Conservation (phyloP, 2,113 vertebrate species). For the Albula goreensis region DNA sequence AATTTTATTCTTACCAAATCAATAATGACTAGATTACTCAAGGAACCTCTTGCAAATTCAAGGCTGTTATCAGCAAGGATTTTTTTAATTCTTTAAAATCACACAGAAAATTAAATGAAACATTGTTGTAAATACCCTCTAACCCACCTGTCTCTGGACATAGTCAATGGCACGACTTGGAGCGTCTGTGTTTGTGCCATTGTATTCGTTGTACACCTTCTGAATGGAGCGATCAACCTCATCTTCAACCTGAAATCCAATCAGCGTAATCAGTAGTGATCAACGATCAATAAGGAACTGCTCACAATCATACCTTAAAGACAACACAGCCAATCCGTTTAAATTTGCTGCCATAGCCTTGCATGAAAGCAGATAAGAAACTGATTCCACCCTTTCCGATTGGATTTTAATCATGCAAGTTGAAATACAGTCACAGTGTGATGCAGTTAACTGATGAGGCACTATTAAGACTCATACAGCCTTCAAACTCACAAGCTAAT, state of each 20-base stretch:
- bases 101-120: not conserved
- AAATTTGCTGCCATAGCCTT: not conserved
- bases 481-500: not conserved
- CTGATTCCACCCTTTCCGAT: not conserved
- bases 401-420: not conserved
- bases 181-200: slow-evolving; percentile 88
- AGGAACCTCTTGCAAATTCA: too few species aligned
- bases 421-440: not conserved
- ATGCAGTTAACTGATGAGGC: too few species aligned
- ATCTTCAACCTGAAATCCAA: slow-evolving; percentile 82
- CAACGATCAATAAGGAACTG: not conserved
- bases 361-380: not conserved
- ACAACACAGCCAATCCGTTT: not conserved
- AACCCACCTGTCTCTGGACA: slow-evolving; percentile 91
- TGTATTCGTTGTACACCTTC: slow-evolving; percentile 92
- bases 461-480: too few species aligned
- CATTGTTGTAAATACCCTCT: not conserved
- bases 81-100: too few species aligned
- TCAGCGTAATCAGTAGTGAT: not conserved
- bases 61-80: not conserved
- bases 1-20: too few species aligned
- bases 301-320: not conserved
- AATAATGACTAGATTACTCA: too few species aligned
- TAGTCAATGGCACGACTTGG: slow-evolving; percentile 97
- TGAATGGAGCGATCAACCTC: slow-evolving; percentile 90